phyloP scores from a whole-genome alignment of 1,140 invertebrate genomes.

The Ruditapes philippinarum region DNA sequence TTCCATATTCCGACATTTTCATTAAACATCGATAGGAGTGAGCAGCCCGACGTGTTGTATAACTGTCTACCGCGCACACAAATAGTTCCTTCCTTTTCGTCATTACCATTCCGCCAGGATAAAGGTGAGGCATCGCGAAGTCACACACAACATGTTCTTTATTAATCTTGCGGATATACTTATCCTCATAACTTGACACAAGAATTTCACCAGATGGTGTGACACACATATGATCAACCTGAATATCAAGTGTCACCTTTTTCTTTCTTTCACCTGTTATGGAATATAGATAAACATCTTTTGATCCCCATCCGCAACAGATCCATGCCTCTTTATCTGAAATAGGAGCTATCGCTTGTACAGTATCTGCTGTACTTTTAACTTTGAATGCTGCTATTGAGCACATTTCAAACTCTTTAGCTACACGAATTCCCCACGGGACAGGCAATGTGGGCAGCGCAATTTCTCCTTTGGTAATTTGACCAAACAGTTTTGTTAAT shows the following conservation, averaged over 20 bases:
- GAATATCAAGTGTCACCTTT: conserved; percentile 70
- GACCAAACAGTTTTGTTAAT: conserved; percentile 72
- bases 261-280: conserved; percentile 70
- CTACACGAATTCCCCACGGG: conserved; percentile 74
- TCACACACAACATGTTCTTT: conserved; percentile 69
- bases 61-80: conserved; percentile 75
- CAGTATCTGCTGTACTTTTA: conserved; percentile 66
- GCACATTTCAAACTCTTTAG: conserved; percentile 71
- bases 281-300: conserved; percentile 69
- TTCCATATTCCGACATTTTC: conserved; percentile 70
- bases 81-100: conserved; percentile 72
- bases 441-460: conserved; percentile 70
- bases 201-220: conserved; percentile 69
- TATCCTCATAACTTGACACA: conserved; percentile 75
- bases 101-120: conserved; percentile 74
- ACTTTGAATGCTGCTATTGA: conserved; percentile 70
- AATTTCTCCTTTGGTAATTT: conserved; percentile 71
- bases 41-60: conserved; percentile 68
- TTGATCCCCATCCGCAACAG: conserved; percentile 74
- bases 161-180: conserved; percentile 73
- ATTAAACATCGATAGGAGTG: conserved; percentile 69
- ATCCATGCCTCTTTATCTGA: conserved; percentile 76
- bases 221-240: conserved; percentile 72
- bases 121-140: conserved; percentile 70
- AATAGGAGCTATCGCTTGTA: conserved; percentile 75